Evolutionary conservation across 2,888 invertebrate genomes (phyloP), one percentile per base, ranked within the genome.

Genomic region (Drosophila birchii): DNA sequence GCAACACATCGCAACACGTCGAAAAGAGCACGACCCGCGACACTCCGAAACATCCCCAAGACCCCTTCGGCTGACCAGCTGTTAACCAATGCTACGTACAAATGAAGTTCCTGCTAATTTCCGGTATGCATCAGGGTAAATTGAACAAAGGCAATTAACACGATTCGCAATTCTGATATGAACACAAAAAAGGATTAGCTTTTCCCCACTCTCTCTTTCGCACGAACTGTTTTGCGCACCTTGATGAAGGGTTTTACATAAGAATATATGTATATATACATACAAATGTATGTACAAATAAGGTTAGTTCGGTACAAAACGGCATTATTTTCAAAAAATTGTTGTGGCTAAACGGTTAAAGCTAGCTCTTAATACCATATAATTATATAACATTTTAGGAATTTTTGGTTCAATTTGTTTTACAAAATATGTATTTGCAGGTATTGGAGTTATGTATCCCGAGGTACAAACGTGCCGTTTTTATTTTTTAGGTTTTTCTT

Each of bases 91-190:
- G 59, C 59, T 49, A 61, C 64, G 78, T 76, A 86, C 88, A 88
- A 86, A 86, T 88, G 78, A 86, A 86, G 88, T 86, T 88, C 86
- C 88, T 88, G 86, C 58, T 78, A 83, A 86, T 86, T 86, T 86
- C 86, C 86, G 88, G 87, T 57, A 74, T 63, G 79, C 74, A 76
- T 57, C 73, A 78, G 84, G 85, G 87, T 86, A 86, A 86, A 88
- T 86, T 79, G 86, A 86, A 86, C 88, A 86, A 88, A 75, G 81
- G 81, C 88, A 86, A 86, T 88, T 86, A 86, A 81, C 72, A 77
- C 75, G 60, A 67, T 77, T 81, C 76, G 78, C 78, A 76, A 80
- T 81, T 76, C 59, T 55, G 78, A 78, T 81, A 78, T 41, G 63
- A 55, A 67, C 79, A 32, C 66, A 54, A 44, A 63, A 44, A 60